Conservation (phyloP, 2,113 vertebrate species). For the Alethe castanea region DNA sequence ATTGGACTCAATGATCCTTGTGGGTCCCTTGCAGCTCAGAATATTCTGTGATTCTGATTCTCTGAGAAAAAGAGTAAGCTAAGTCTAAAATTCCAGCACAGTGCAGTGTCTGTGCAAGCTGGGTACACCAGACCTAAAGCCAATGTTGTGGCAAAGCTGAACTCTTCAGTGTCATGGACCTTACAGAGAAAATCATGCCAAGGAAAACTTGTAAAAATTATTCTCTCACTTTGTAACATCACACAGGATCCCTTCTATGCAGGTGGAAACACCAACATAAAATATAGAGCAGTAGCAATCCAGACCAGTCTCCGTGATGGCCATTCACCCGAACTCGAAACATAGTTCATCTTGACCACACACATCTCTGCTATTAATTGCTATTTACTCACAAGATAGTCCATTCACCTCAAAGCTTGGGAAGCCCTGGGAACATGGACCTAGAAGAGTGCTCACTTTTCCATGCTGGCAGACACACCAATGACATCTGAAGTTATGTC, state of each 20-base stretch:
- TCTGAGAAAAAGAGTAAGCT: neutral
- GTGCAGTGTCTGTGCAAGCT: neutral
- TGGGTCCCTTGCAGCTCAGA: neutral
- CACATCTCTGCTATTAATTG: neutral
- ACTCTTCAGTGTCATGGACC: neutral
- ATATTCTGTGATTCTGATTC: neutral
- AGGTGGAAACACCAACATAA: neutral
- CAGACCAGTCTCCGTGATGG: neutral
- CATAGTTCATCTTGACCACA: neutral
- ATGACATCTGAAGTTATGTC: neutral
- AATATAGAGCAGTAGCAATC: neutral
- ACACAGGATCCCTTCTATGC: neutral
- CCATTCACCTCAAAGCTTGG: neutral
- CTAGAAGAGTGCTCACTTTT: neutral
- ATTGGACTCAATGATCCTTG: neutral
- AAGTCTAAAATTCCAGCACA: neutral
- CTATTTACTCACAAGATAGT: neutral
- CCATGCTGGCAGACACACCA: neutral
- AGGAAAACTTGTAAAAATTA: neutral
- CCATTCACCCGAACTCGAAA: neutral
- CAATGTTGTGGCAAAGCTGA: rapidly evolving
- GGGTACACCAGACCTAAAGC: neutral
- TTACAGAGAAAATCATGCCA: neutral
- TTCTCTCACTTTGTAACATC: neutral
- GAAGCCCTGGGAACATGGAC: neutral